Base-by-base conservation (phyloP, 2,888 invertebrate species). In the Hypomecis punctinalis region DNA sequence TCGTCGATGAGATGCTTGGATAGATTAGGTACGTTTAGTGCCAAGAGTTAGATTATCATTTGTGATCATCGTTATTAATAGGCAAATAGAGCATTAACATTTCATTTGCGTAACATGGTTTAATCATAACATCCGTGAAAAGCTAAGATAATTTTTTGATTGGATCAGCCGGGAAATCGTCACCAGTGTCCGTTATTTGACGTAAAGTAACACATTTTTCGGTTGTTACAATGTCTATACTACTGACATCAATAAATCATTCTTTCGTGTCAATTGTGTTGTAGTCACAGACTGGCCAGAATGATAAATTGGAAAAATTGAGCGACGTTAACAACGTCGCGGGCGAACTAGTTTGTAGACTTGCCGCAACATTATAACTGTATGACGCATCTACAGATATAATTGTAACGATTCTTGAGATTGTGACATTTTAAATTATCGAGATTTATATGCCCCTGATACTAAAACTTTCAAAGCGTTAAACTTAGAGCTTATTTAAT, bases 351-450 rank as follows among this genome's bases (percentile, higher is more conserved):
- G 84, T 85, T 75, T 77, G 77, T 76, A 78, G 74, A 73, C 78
- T 80, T 79, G 84, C 79, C 79, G 77, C 80, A 75, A 81, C 81
- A 81, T 86, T 84, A 82, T 81, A 82, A 76, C 78, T 77, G 78
- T 79, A 81, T 90, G 90, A 90, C 88, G 85, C 86, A 89, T 77
- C 82, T 80, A 86, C 84, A 75, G 70, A 89, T 87, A 88, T 87
- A 84, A 48, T 33, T 52, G 42, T 57, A 45, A 58, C 51, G 45
- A 54, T 55, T 45, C 40, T n/a, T 11, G 5, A 6, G 13, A 43
- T 7, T 10, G 55, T 7, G 46, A 56, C 46, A 46, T 13, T 56
- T 56, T 46, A 13, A 13, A 13, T 39, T 7, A 51, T 9, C 13
- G 37, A 6, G 51, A n/a, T 49, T 9, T 42, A 39, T 52, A 23